Conservation (phyloP, 2,797 vertebrate genomes). For the Pipistrellus pygmaeus region DNA sequence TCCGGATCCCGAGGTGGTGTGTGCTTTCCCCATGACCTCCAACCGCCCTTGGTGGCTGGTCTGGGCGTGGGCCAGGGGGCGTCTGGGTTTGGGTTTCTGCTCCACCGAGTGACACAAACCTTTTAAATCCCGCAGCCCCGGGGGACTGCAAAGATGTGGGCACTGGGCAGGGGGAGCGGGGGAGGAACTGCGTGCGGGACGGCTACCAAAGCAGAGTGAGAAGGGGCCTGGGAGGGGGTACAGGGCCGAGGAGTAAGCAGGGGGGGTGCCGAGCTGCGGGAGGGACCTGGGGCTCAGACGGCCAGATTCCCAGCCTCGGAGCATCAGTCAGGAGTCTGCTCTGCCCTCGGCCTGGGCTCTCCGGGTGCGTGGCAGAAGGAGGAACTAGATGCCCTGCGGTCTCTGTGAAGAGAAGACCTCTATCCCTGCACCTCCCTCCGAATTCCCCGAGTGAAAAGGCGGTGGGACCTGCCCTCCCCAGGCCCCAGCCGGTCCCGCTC, state of each 20-base stretch:
- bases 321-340: not conserved
- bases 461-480: not conserved
- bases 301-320: not conserved
- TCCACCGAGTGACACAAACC: conserved; percentile 55
- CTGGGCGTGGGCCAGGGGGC: not conserved
- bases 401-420: not conserved
- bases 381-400: not conserved
- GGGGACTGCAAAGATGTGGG: not conserved
- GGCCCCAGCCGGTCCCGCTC: not conserved
- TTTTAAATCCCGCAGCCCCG: conserved; percentile 73
- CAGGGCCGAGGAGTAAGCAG: not conserved
- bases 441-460: not conserved
- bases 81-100: conserved; percentile 75
- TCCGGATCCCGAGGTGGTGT: too few species aligned
- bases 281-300: not conserved
- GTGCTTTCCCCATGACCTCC: not conserved
- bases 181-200: not conserved
- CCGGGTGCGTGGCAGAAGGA: not conserved
- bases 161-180: not conserved
- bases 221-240: not conserved
- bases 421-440: not conserved
- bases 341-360: not conserved
- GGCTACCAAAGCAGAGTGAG: not conserved
- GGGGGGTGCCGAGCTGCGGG: not conserved
- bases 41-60: not conserved